Conservation (phyloP, 2,888 invertebrate species). For the Oligia fasciuncula region DNA sequence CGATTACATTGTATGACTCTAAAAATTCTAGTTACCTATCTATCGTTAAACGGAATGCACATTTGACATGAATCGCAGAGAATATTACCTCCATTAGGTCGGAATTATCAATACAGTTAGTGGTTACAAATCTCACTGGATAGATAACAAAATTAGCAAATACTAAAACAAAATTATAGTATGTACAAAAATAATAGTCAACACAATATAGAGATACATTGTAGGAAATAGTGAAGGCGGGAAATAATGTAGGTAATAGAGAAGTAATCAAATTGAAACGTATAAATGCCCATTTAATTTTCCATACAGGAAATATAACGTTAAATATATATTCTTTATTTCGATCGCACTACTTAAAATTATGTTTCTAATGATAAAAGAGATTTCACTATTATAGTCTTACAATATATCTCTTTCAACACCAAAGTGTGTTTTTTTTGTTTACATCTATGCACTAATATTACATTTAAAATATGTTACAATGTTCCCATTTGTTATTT, state of each 20-base stretch:
- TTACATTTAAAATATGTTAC: constrained; percentile 90
- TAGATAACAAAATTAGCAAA: constrained; percentile 73
- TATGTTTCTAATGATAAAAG: constrained; percentile 86
- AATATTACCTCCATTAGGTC: constrained; percentile 59
- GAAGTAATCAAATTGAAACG: constrained; percentile 81
- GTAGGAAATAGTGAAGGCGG: constrained; percentile 80
- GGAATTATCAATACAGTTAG: constrained; percentile 49
- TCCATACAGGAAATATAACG: constrained; percentile 81
- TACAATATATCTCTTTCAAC: constrained; percentile 86
- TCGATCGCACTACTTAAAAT: constrained; percentile 83
- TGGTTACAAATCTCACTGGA: constrained; percentile 77
- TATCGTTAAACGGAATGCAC: constrained; percentile 64
- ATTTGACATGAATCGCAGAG: constrained; percentile 56
- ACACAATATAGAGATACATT: constrained; percentile 80
- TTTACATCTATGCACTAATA: constrained; percentile 88
- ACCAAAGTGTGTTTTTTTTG: constrained; percentile 73
- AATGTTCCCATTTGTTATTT: constrained; percentile 90
- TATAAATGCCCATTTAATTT: constrained; percentile 87
- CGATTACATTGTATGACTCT: constrained; percentile 39
- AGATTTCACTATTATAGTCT: constrained; percentile 83
- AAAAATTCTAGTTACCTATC: constrained; percentile 45
- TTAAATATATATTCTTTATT: constrained; percentile 83
- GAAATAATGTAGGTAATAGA: constrained; percentile 73
- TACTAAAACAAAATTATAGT: constrained; percentile 66
- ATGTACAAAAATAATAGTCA: constrained; percentile 80